A percentile compares a stretch with the other conserved stretches of the same genome.
These are phyloP conservation scores for Synergus japonicus DNA, from an alignment of 2,888 invertebrate genomes.

Conservation along the genomic window DNA sequence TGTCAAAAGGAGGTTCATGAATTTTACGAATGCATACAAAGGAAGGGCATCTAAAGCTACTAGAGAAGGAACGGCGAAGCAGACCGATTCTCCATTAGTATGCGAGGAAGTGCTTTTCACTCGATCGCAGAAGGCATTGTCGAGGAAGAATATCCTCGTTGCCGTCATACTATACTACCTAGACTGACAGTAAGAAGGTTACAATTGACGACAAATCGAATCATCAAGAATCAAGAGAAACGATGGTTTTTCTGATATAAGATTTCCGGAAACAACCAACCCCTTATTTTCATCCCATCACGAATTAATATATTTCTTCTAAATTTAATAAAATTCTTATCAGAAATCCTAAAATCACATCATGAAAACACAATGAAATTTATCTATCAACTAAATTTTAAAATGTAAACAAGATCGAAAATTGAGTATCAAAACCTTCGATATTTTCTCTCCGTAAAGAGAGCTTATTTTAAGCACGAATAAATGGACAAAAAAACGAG, in stretches of 20 bases:
- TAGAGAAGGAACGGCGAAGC: constrained; percentile 24
- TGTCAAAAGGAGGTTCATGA: constrained; percentile 32
- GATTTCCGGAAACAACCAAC: constrained; percentile 16
- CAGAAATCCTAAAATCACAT: not conserved
- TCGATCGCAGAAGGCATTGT: constrained; percentile 75
- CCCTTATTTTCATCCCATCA: not conserved
- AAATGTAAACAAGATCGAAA: not conserved
- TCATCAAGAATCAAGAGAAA: constrained; percentile 26
- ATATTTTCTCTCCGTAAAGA: not conserved
- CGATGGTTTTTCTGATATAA: constrained; percentile 24
- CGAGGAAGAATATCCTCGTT: constrained; percentile 76
- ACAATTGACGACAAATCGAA: constrained; percentile 48
- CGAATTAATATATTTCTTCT: not conserved
- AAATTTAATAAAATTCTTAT: not conserved
- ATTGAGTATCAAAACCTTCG: not conserved
- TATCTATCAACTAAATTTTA: not conserved
- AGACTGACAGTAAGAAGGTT: constrained; percentile 54
- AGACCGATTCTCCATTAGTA: constrained; percentile 70
- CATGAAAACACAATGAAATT: too few relatives aligned
- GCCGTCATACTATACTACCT: constrained; percentile 57
- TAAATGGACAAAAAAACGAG: constrained; percentile 40
- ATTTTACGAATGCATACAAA: constrained; percentile 31
- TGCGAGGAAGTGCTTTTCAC: constrained; percentile 72
- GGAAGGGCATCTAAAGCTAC: constrained; percentile 6
- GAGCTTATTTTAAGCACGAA: not conserved